Conservation (phyloP, 2,113 vertebrate species). For the Onychostruthus taczanowskii region DNA sequence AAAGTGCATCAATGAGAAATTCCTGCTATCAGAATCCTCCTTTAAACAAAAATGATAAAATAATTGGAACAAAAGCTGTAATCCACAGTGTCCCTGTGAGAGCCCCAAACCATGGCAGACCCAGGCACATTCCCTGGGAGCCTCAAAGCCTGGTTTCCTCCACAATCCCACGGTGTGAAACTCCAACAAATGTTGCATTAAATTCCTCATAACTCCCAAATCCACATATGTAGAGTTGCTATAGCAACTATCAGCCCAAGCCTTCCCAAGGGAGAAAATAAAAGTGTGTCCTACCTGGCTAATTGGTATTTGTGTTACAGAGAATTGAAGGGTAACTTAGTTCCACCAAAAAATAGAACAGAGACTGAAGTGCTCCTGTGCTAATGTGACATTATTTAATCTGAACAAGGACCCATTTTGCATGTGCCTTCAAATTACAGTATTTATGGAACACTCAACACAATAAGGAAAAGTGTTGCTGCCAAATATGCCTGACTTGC, state of each 20-base stretch:
- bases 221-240: conserved; percentile 23
- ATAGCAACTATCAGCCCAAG: conserved; percentile 56
- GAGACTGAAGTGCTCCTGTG: neutral
- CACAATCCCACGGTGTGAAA: neutral
- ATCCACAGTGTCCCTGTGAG: neutral
- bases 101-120: neutral
- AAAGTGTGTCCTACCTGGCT: conserved; percentile 36
- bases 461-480: neutral
- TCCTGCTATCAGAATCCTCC: neutral
- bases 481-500: neutral
- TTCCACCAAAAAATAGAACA: conserved; percentile 1
- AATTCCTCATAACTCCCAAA: conserved; percentile 21
- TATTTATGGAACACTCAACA: conserved; percentile 27
- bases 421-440: neutral
- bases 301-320: conserved; percentile 43
- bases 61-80: neutral
- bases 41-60: neutral
- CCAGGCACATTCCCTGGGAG: neutral
- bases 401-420: neutral
- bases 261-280: conserved; percentile 53
- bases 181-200: conserved; percentile 4
- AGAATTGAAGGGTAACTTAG: conserved; percentile 32
- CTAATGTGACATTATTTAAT: conserved; percentile 51
- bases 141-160: neutral
- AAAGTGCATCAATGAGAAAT: neutral